phyloP scores from a whole-genome alignment of 2,888 invertebrate species.

The Melieria omissa region DNA sequence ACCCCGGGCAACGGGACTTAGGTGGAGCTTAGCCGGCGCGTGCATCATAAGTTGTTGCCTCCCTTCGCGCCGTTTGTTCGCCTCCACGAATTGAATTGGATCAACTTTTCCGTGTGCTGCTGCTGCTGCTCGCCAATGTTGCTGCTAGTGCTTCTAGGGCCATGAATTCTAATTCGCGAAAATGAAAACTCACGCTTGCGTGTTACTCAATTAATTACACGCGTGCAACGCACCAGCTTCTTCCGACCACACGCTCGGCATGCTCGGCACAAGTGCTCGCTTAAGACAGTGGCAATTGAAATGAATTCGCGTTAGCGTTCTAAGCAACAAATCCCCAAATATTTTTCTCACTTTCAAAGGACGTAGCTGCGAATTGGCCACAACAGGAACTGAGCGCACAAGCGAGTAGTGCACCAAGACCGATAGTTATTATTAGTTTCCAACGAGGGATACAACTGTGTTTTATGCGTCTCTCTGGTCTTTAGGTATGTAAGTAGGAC shows the following conservation, averaged over 20 bases:
- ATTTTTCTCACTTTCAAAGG: too few species aligned
- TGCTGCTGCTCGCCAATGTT: background rate
- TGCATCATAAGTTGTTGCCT: too few species aligned
- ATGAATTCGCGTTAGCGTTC: background rate
- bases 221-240: background rate
- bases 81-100: too few species aligned
- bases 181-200: conserved; percentile 35
- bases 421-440: too few species aligned
- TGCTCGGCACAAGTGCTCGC: background rate
- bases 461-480: too few species aligned
- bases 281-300: background rate
- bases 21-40: too few species aligned
- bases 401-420: too few species aligned
- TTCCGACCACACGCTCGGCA: background rate
- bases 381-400: too few species aligned
- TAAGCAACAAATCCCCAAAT: background rate
- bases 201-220: conserved; percentile 38
- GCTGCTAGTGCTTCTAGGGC: conserved; percentile 7
- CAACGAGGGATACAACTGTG: too few species aligned
- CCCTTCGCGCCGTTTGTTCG: background rate
- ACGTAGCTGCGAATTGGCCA: too few species aligned
- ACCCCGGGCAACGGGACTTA: background rate
- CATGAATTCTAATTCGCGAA: conserved; percentile 33
- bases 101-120: too few species aligned
- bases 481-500: too few species aligned